Evolutionary conservation across 1,140 invertebrate genomes (phyloP), one percentile per base, ranked within the genome.

Genomic region (Listronotus oregonensis): DNA sequence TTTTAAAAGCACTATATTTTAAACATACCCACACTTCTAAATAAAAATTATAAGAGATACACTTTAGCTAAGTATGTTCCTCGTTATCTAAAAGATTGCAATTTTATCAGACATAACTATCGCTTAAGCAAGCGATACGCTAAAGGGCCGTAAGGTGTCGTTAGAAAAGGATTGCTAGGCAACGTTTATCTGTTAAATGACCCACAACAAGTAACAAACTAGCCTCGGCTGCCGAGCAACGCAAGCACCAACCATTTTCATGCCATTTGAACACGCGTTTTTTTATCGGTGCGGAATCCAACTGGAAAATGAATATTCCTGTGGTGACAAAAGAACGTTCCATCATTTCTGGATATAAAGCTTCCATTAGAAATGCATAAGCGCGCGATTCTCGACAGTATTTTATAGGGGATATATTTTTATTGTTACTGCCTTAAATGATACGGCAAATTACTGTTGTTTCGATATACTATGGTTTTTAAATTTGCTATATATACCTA

Each of bases 171-270:
- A 67, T 70, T 70, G 70, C 72, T 71, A 68, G 50, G 69, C 73
- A 72, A 71, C 75, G 76, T 77, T 77, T 77, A 77, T 77, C 76
- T 77, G 74, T 69, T 76, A 77, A 76, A 77, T 77, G 76, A 69
- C 67, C 74, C 76, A 74, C 71, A 73, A 75, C 73, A 74, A 75
- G 76, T 73, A 74, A 75, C 74, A 75, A 77, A 77, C 69, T 75
- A 71, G 68, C 72, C 71, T 62, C 63, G 55, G 43, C 50, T 59
- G 52, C 37, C 37, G 37, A 43, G 54, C 54, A 39, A 27, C 21
- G 54, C 54, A 56, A 56, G 54, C 37, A 39, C 46, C 43, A 63
- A 54, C 64, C 63, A 54, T 44, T 64, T 55, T 62, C 71, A 60
- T 69, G 70, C 64, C 71, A 52, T 63, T 42, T 69, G 67, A 66